A percentile compares a stretch with the other conserved stretches of the same genome.
Evolutionary conservation across 2,113 vertebrate genomes (phyloP).

Genomic region (Vimba vimba): DNA sequence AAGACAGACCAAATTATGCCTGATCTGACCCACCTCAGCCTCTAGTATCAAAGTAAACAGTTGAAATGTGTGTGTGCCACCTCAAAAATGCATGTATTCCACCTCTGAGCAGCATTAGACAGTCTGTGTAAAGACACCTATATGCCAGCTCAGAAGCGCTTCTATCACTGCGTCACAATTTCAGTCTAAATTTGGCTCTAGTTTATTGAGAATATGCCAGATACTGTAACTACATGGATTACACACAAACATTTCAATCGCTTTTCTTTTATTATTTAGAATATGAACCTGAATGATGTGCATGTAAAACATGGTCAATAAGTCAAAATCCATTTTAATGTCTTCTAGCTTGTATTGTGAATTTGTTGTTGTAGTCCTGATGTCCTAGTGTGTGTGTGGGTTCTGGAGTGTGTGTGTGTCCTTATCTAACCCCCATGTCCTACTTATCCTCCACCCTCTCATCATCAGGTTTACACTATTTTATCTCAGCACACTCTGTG

Average conservation of each 20-base stretch:
- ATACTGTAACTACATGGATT: background rate
- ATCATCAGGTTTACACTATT: conserved; percentile 26
- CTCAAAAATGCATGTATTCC: no score
- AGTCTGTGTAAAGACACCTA: no score
- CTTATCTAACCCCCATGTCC: conserved; percentile 41
- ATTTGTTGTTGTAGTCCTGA: background rate
- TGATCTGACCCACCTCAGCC: no score
- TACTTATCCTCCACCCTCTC: conserved; percentile 29
- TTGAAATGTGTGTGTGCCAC: no score
- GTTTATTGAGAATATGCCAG: background rate
- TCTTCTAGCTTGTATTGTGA: background rate
- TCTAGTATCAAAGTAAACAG: no score
- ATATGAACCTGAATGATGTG: background rate
- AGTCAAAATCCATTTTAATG: background rate
- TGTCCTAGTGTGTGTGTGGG: background rate
- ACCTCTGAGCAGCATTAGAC: no score
- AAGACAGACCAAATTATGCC: no score
- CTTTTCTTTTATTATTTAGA: background rate
- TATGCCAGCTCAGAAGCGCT: no score
- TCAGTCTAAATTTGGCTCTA: no score
- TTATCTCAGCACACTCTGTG: conserved; percentile 30
- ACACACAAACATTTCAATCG: background rate
- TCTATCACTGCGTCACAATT: no score
- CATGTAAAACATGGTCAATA: background rate
- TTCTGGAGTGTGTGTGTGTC: conserved; percentile 27